These are phyloP conservation scores for Enchytraeus crypticus DNA, from an alignment of 2,888 invertebrate genomes.

Conservation along the genomic window DNA sequence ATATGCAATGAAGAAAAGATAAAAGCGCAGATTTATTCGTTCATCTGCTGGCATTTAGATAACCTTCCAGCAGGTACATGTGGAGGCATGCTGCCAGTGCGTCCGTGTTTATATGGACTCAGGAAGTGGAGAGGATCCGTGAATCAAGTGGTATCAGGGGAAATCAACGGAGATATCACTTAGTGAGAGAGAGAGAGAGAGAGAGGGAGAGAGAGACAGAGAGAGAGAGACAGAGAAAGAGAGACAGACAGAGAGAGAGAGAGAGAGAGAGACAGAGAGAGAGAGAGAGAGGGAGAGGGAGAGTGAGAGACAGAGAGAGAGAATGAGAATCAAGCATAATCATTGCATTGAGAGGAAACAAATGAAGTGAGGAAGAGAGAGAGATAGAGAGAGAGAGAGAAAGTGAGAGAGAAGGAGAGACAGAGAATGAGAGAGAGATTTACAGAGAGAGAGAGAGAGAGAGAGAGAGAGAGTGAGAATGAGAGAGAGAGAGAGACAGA, in stretches of 20 bases:
- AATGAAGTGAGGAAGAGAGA: too few species aligned
- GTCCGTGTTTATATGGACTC: background rate
- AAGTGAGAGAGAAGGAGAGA: too few species aligned
- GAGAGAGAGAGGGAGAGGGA: slow-evolving; percentile 10
- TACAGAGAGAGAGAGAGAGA: too few species aligned
- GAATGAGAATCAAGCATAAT: background rate
- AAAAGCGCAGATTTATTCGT: too few species aligned
- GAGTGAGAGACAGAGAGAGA: background rate
- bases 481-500: too few species aligned
- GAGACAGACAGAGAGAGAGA: slow-evolving; percentile 7
- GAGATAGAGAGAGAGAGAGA: too few species aligned
- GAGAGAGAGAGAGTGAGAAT: too few species aligned
- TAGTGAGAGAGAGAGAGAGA: background rate
- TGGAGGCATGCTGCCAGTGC: too few species aligned
- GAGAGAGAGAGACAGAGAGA: slow-evolving; percentile 1
- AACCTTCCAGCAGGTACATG: too few species aligned
- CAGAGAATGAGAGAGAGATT: too few species aligned
- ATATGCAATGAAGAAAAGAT: too few species aligned
- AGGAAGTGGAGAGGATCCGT: background rate
- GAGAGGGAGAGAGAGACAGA: background rate
- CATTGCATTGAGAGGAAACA: background rate
- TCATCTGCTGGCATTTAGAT: too few species aligned
- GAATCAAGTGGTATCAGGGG: background rate
- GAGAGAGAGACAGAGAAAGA: slow-evolving; percentile 6
- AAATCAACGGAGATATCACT: background rate